Conservation (phyloP, 2,113 vertebrate species). For the Pachycephala philippinensis region DNA sequence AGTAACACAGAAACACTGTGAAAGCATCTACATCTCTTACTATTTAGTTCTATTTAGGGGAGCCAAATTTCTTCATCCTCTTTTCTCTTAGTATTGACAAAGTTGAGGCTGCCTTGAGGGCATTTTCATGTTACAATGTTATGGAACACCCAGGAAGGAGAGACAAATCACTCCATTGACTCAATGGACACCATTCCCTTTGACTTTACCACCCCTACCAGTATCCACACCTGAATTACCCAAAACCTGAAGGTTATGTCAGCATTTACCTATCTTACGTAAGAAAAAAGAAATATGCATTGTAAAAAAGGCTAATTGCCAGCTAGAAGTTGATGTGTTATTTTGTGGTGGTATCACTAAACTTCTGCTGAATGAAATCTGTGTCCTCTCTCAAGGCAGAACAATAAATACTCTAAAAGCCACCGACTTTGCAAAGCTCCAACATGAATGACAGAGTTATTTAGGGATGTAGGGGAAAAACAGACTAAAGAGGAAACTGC, state of each 20-base stretch:
- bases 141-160: background rate
- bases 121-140: rapidly evolving
- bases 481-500: background rate
- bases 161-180: background rate
- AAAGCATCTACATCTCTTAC: background rate
- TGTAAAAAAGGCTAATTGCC: background rate
- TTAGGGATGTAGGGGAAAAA: background rate
- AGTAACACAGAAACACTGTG: background rate
- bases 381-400: background rate
- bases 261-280: background rate
- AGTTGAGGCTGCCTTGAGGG: background rate
- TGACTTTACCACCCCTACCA: background rate
- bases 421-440: background rate
- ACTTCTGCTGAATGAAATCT: background rate
- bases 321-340: background rate
- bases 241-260: background rate
- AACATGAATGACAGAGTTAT: background rate
- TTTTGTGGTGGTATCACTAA: background rate
- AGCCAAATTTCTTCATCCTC: background rate
- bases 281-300: background rate
- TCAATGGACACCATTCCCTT: background rate
- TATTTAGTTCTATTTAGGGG: background rate
- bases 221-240: background rate
- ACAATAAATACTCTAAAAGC: background rate
- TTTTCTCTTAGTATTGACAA: background rate